phyloP scores from a whole-genome alignment of 2,113 vertebrate genomes.

The Labrus mixtus region DNA sequence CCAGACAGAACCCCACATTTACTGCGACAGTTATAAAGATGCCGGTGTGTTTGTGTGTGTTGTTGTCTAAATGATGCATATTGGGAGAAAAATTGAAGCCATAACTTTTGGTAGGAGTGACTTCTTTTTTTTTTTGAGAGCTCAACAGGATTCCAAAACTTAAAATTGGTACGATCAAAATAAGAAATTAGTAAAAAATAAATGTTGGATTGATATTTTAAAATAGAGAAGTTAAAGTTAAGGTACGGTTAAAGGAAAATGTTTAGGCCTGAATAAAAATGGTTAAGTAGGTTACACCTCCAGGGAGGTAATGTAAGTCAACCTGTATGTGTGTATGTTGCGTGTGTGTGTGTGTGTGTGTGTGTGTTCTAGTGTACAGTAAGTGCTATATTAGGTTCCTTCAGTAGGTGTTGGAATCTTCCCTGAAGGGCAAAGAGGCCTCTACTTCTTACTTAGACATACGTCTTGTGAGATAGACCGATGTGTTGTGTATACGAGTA shows the following conservation, averaged over 20 bases:
- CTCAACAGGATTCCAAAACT: conserved; percentile 5
- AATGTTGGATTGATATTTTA: neutral
- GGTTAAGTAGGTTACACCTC: conserved; percentile 30
- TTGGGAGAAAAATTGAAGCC: conserved; percentile 22
- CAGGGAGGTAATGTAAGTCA: conserved; percentile 32
- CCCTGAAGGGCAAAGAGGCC: conserved; percentile 2
- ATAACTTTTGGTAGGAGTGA: conserved; percentile 8
- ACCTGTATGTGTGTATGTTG: conserved; percentile 2
- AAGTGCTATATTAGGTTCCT: conserved; percentile 38
- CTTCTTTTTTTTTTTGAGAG: neutral
- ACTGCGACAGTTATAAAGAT: conserved; percentile 28
- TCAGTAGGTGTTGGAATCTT: conserved; percentile 46
- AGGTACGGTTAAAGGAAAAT: neutral
- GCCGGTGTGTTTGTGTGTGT: conserved; percentile 23
- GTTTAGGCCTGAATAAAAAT: neutral
- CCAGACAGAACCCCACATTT: conserved; percentile 45
- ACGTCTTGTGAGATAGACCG: neutral
- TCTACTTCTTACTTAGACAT: conserved; percentile 8
- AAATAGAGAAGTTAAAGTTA: neutral
- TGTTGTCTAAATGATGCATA: conserved; percentile 16
- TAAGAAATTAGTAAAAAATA: neutral
- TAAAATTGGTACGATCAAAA: neutral
- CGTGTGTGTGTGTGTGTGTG: neutral
- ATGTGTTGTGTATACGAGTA: neutral
- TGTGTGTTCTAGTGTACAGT: conserved; percentile 19